These are phyloP conservation scores for Heliocidaris erythrogramma DNA, from an alignment of 35 echinoderm and acorn worm genomes.

Conservation along the genomic window DNA sequence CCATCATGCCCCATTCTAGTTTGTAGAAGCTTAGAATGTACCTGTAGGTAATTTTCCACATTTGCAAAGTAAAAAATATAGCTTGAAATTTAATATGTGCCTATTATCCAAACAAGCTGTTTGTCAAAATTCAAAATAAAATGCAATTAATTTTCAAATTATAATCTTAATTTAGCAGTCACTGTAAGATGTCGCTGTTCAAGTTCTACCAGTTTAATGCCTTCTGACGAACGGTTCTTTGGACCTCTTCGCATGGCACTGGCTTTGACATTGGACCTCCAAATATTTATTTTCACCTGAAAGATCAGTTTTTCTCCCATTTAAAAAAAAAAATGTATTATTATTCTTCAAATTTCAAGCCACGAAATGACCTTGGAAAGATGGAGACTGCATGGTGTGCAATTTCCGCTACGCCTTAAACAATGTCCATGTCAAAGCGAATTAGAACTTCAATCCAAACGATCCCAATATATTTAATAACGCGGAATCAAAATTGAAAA, in stretches of 20 bases:
- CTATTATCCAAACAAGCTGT: too few relatives aligned
- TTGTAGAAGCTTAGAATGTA: too few relatives aligned
- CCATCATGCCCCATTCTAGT: too few relatives aligned
- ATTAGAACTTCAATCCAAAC: neutral
- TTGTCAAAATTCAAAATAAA: too few relatives aligned
- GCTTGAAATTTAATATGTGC: too few relatives aligned
- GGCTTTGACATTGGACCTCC: neutral
- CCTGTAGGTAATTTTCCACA: too few relatives aligned
- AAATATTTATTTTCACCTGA: neutral
- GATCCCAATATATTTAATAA: neutral
- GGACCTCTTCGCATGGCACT: neutral
- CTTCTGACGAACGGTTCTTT: neutral
- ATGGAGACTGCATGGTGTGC: neutral
- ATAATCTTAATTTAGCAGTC: too few relatives aligned
- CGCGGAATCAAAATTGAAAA: neutral
- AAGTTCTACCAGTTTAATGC: too few relatives aligned
- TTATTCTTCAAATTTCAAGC: neutral
- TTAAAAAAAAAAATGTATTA: too few relatives aligned
- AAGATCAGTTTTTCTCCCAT: neutral
- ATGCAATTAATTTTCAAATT: too few relatives aligned
- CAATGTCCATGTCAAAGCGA: neutral
- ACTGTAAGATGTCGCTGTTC: too few relatives aligned
- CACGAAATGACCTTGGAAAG: neutral
- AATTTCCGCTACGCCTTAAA: constrained; percentile 16
- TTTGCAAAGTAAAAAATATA: too few relatives aligned